Evolutionary conservation across 2,888 invertebrate species (phyloP), one percentile per base, ranked within the genome.

Genomic region (Tetranychus piercei): DNA sequence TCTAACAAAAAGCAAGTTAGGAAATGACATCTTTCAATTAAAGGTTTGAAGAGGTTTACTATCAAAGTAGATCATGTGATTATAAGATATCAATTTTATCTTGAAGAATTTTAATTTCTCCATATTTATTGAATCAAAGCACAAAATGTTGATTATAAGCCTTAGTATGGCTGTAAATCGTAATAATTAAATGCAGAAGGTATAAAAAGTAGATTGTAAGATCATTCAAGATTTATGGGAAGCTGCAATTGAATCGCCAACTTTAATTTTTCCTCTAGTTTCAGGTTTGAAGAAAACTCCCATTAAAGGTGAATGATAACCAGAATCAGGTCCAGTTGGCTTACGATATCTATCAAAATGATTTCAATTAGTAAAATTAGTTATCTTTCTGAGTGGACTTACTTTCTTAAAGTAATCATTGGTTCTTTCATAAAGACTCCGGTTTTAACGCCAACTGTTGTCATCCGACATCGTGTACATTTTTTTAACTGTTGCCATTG

Each of bases 391-490:
- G 3, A 55, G 2, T 55, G 9, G 6, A 69, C 69, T 69, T 1
- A 69, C 69, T 69, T 69, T 69, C 22, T 23, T 8, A 69, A 20
- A 11, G 69, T 69, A 23, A 69, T 23, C 69, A 69, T 23, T 23
- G 69, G 69, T 69, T 69, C 69, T 5, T 69, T 69, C 9, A 23
- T 20, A 11, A 20, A 23, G 11, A 11, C 22, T 20, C 69, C 69
- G 11, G n/a, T 22, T 20, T 20, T 4, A 11, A 23, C 11, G 20
- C 22, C 9, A 69, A 23, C 20, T 69, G 69, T 69, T 20, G 69
- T 69, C 22, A 69, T 23, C 34, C 11, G 11, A 23, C 69, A 69
- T 69, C 69, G 69, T 20, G 22, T 20, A 69, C 69, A 69, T 69
- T 69, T 69, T 23, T 23, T 69, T 11, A 69, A 23, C 11, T 11